Evolutionary conservation across 2,797 vertebrate species (phyloP).

Genomic region (Jordanella pulchra): DNA sequence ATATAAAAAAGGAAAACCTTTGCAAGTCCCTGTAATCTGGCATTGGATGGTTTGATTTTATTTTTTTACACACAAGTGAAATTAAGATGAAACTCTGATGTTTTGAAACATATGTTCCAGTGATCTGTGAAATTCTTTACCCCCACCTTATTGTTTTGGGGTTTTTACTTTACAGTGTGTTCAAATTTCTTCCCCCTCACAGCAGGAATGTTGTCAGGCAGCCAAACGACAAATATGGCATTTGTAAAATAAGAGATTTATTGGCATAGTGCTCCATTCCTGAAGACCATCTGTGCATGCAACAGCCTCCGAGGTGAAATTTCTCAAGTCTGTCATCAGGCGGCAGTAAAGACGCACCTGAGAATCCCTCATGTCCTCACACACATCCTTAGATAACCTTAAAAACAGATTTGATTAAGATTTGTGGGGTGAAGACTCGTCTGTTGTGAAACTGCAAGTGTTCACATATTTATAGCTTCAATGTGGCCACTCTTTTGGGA

Average conservation of each 20-base stretch:
- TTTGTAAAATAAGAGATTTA: conserved; percentile 56
- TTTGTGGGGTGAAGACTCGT: conserved; percentile 10
- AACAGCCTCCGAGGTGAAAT: conserved; percentile 35
- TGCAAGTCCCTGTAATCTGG: not conserved
- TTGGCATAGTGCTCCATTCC: conserved; percentile 47
- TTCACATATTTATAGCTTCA: conserved; percentile 31
- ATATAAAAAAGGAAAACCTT: not conserved
- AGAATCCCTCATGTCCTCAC: conserved; percentile 18
- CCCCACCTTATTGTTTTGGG: conserved; percentile 1
- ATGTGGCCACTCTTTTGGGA: conserved; percentile 18
- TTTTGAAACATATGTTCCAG: conserved; percentile 25
- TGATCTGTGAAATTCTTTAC: conserved; percentile 16
- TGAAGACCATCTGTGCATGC: conserved; percentile 48
- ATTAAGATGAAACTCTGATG: conserved; percentile 23
- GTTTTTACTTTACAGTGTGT: conserved; percentile 7
- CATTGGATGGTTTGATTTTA: conserved; percentile 1
- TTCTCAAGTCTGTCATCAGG: conserved; percentile 41
- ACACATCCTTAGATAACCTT: conserved; percentile 5
- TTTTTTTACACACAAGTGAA: conserved; percentile 21
- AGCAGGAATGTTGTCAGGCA: conserved; percentile 54
- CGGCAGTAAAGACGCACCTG: conserved; percentile 32
- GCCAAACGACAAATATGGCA: conserved; percentile 60
- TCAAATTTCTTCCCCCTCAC: not conserved
- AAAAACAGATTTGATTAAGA: not conserved
- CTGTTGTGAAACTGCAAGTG: conserved; percentile 19